A percentile compares a stretch with the other conserved stretches of the same genome.
phyloP scores from a whole-genome alignment of 1,140 invertebrate genomes.

The Aphidius ervi region DNA sequence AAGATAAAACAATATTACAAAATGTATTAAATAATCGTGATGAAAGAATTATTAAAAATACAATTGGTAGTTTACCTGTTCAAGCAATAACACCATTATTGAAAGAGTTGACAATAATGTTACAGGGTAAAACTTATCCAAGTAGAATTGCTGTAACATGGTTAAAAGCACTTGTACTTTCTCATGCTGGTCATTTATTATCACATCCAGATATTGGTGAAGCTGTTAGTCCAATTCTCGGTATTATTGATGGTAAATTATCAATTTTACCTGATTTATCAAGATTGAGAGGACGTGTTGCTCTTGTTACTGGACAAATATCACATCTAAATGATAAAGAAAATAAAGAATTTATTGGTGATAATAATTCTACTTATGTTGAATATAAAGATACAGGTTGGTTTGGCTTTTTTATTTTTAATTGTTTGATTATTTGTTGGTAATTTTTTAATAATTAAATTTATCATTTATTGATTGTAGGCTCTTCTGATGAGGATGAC shows the following conservation, averaged over 20 bases:
- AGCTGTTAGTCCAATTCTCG: conserved; percentile 57
- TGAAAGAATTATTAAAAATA: conserved; percentile 58
- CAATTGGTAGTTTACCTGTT: conserved; percentile 60
- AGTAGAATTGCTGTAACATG: conserved; percentile 19
- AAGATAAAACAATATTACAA: conserved; percentile 62
- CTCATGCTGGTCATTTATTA: conserved; percentile 61
- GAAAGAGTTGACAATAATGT: conserved; percentile 58
- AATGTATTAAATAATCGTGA: conserved; percentile 58
- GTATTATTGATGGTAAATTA: conserved; percentile 59
- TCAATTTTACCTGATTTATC: conserved; percentile 54
- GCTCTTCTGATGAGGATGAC: conserved; percentile 42
- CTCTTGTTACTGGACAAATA: conserved; percentile 58
- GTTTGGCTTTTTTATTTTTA: conserved; percentile 13
- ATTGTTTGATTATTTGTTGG: neutral
- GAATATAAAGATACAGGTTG: conserved; percentile 60
- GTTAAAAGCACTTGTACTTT: conserved; percentile 55
- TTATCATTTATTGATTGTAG: conserved; percentile 22
- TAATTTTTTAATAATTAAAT: neutral
- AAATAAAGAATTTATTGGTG: conserved; percentile 46
- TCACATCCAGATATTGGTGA: conserved; percentile 56
- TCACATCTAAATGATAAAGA: conserved; percentile 44
- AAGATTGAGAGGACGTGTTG: conserved; percentile 57
- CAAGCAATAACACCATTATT: conserved; percentile 60
- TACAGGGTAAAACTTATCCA: conserved; percentile 59
- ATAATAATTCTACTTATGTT: conserved; percentile 40